Evolutionary conservation across 2,113 vertebrate genomes (phyloP), one percentile per base, ranked within the genome.

Genomic region (Apus apus): DNA sequence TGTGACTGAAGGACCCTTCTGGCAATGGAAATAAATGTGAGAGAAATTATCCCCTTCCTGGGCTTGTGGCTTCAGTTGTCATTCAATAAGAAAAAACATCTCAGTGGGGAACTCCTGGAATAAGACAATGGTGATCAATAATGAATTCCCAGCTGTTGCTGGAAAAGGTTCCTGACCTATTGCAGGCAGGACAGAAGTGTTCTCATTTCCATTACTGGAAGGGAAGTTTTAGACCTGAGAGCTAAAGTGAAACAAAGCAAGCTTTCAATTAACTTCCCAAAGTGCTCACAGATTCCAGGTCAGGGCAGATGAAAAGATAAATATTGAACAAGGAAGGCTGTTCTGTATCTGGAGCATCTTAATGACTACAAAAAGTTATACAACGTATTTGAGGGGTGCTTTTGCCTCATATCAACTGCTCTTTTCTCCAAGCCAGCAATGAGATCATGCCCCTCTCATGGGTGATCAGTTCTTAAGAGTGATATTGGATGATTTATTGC

Each of bases 221-320:
- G 82, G 0, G 0, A 95, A 93, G 80, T 92, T 93, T 94, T 27
- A 89, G 77, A 91, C 22, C 74, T 89, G 79, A 90, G 74, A 95
- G 89, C 83, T 94, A 32, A 94, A 96, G 87, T 77, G 91, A 95
- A 96, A 95, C 61, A 85, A 95, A 93, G 57, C 38, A 73, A 86
- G 68, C 57, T 95, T 96, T 93, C 95, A 91, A 96, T 95, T 95
- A 96, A 90, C 86, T 95, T 89, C 90, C 88, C 75, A 84, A 88
- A 95, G 75, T 91, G 77, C 92, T 92, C 18, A 5, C 80, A 84
- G 76, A 32, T 95, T 86, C 87, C 93, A 95, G 93, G 83, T 97
- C 84, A 92, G 84, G 88, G 90, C 78, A 96, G 94, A 96, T 95
- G 88, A 94, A 95, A 96, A 93, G 92, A 88, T 91, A 94, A 95